Evolutionary conservation across 2,113 vertebrate genomes (phyloP).

Genomic region (Nesogale talazaci): DNA sequence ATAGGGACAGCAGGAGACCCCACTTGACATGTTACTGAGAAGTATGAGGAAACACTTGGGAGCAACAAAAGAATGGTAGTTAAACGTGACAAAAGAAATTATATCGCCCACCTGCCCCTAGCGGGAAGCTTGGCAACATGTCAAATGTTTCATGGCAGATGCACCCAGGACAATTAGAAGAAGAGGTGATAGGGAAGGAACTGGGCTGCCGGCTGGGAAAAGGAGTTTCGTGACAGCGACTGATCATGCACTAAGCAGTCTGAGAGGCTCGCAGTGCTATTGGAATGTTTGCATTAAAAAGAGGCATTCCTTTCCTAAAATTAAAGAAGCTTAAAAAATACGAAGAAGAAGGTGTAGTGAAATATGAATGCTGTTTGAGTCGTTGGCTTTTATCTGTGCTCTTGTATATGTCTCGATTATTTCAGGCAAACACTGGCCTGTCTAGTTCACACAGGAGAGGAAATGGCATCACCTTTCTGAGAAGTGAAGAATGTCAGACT

Average conservation of each 20-base stretch:
- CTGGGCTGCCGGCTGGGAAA: not conserved
- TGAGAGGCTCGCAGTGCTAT: not conserved
- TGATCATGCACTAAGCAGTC: no score
- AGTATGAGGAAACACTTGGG: not conserved
- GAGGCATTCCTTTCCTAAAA: not conserved
- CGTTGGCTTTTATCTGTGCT: conserved; percentile 12
- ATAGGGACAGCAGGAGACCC: not conserved
- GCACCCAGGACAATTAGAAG: not conserved
- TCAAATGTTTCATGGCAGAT: not conserved
- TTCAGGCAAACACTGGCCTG: not conserved
- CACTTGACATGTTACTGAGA: not conserved
- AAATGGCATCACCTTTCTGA: not conserved
- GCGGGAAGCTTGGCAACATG: not conserved
- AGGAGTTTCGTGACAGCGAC: rapidly evolving
- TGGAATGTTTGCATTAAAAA: not conserved
- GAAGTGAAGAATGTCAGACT: not conserved
- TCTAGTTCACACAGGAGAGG: not conserved
- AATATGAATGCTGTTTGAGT: not conserved
- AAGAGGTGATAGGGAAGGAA: not conserved
- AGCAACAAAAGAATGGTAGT: not conserved
- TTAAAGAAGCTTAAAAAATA: not conserved
- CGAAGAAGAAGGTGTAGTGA: not conserved
- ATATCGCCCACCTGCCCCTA: not conserved
- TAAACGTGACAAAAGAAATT: not conserved
- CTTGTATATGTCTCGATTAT: not conserved